Evolutionary conservation across 1,140 invertebrate genomes (phyloP).

Genomic region (Oncopodura yosiiana): DNA sequence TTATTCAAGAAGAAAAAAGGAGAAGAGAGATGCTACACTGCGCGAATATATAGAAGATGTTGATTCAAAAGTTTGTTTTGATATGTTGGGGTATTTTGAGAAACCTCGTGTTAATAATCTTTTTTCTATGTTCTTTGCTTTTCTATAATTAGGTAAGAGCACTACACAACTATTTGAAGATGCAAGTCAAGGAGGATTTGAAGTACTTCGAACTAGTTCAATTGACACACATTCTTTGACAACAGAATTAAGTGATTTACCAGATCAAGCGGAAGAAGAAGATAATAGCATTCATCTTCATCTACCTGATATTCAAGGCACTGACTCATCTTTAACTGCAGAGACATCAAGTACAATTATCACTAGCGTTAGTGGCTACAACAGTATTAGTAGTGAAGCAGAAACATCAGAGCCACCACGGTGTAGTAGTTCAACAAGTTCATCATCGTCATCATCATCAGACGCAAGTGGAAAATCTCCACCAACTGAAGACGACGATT

Average conservation of each 20-base stretch:
- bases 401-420: conserved; percentile 8
- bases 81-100: too few relatives aligned
- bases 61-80: too few relatives aligned
- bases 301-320: not conserved
- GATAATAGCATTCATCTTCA: not conserved
- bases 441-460: not conserved
- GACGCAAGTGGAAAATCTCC: conserved; percentile 17
- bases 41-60: too few relatives aligned
- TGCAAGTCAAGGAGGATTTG: conserved; percentile 16
- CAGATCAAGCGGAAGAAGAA: conserved; percentile 18
- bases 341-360: not conserved
- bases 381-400: too few relatives aligned
- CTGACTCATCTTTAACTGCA: not conserved
- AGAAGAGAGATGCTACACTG: too few relatives aligned
- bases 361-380: conserved; percentile 2
- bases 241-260: conserved; percentile 22
- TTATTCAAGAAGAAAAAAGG: too few relatives aligned
- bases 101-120: too few relatives aligned
- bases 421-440: too few relatives aligned
- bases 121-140: too few relatives aligned
- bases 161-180: conserved; percentile 22
- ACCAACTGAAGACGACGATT: conserved; percentile 3
- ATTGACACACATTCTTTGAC: conserved; percentile 22
- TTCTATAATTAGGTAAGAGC: too few relatives aligned
- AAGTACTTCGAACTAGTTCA: conserved; percentile 15